Evolutionary conservation across 2,113 vertebrate species (phyloP), one percentile per base, ranked within the genome.

Genomic region (Malurus alboscapulatus): DNA sequence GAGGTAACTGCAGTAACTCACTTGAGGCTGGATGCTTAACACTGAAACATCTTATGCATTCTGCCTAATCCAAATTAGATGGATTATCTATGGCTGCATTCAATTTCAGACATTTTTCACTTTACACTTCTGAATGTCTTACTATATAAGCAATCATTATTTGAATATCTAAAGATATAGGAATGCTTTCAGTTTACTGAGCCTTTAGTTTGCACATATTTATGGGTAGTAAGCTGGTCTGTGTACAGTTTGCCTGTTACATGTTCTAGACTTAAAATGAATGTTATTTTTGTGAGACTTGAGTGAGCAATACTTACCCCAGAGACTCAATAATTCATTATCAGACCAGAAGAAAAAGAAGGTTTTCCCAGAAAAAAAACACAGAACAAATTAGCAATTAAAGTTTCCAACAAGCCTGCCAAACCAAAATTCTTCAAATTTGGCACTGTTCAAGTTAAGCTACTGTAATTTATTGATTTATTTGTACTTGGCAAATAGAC

Each of bases 61-160:
- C 62, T 79, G 30, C 1, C 0, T 51, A 42, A 21, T 12, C 54
- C 6, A 76, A 84, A 45, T 36, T 1, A 51, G 16, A 36, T 61
- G 27, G 27, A 59, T 65, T 69, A 72, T 50, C 42, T 54, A 14
- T 3, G 5, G 20, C 36, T 57, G 26, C 34, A 54, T 38, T 75
- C 24, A 53, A 4, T 75, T 67, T 40, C 42, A 53, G 14, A 42
- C 5, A 87, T 38, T 59, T 61, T 92, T 79, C 42, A 29, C 18
- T 67, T 48, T 26, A 40, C 9, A 36, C 13, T 68, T 85, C 9
- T 0, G 0, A 68, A 57, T 53, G 11, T 45, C 34, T 45, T 79
- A 24, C 10, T 34, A 53, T 5, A 66, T 47, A 78, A 68, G 11
- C 17, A 75, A n/a, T 27, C 7, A 50, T 44, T 85, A 85, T 68